phyloP scores from a whole-genome alignment of 2,797 vertebrate genomes.

The Sorex maritimensis region DNA sequence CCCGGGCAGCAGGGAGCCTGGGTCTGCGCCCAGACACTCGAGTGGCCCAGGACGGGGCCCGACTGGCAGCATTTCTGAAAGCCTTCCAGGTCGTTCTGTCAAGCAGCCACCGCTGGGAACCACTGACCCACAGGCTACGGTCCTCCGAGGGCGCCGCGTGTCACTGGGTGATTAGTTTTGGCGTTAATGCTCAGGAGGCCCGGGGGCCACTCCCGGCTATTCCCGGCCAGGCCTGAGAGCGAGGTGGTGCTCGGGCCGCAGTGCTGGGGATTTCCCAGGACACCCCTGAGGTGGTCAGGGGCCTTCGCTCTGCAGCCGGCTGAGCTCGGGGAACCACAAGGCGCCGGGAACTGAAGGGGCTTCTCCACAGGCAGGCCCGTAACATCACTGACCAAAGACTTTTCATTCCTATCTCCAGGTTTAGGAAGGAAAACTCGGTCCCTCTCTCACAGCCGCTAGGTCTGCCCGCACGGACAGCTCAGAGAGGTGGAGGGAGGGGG shows the following conservation, averaged over 20 bases:
- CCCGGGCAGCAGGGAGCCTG: neutral
- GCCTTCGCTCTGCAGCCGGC: no score
- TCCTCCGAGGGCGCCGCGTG: neutral
- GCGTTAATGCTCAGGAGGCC: no score
- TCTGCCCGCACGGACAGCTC: no score
- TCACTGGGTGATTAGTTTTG: no score
- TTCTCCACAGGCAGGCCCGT: neutral
- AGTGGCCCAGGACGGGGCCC: neutral
- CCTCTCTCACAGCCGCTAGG: neutral
- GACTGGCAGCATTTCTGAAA: neutral
- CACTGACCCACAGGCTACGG: neutral
- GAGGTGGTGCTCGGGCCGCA: no score
- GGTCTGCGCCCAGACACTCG: neutral
- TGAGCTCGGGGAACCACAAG: no score
- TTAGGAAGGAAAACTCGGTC: neutral
- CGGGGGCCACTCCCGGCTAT: no score
- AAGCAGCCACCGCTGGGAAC: neutral
- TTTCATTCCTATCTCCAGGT: slow-evolving; percentile 22
- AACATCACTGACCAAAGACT: neutral
- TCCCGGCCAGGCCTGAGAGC: no score
- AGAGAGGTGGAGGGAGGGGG: no score
- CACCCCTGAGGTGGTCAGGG: no score
- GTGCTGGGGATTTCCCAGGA: no score
- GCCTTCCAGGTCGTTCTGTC: neutral
- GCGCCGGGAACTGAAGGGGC: neutral